Percentiles rank a stretch among this genome's conserved stretches.
Conservation (phyloP, 2,888 invertebrate species). For the Trissoscelio sp. region DNA sequence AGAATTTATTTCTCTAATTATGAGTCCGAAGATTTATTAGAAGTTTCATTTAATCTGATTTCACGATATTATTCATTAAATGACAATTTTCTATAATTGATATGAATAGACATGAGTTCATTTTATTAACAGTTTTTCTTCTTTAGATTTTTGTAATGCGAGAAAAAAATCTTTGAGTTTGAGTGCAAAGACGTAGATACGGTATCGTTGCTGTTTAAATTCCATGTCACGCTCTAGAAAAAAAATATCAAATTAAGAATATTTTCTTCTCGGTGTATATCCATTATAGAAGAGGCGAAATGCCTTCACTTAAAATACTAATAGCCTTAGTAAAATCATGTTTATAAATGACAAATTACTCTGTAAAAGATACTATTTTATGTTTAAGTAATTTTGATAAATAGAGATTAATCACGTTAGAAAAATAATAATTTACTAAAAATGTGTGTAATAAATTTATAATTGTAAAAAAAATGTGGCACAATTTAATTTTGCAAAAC, state of each 20-base stretch:
- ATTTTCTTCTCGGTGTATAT: conserved; percentile 22
- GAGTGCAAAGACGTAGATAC: neutral
- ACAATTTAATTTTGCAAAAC: neutral
- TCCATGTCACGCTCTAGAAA: conserved; percentile 37
- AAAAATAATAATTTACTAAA: neutral
- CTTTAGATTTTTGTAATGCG: neutral
- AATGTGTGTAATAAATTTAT: too few relatives aligned
- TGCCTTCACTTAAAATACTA: conserved; percentile 17
- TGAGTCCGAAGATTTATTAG: too few relatives aligned
- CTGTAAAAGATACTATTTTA: too few relatives aligned
- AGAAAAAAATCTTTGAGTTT: neutral
- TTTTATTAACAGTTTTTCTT: too few relatives aligned
- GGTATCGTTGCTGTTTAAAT: conserved; percentile 14
- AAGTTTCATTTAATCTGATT: neutral
- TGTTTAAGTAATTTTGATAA: too few relatives aligned
- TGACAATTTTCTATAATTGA: too few relatives aligned
- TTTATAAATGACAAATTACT: conserved; percentile 33
- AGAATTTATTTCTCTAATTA: neutral
- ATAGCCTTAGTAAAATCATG: conserved; percentile 5
- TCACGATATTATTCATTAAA: too few relatives aligned
- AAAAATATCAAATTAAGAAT: conserved; percentile 23
- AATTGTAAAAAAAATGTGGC: too few relatives aligned
- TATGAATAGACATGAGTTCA: too few relatives aligned
- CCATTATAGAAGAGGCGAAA: conserved; percentile 14
- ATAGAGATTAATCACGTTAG: neutral